phyloP scores from a whole-genome alignment of 2,113 vertebrate genomes.

The Calidris pugnax region DNA sequence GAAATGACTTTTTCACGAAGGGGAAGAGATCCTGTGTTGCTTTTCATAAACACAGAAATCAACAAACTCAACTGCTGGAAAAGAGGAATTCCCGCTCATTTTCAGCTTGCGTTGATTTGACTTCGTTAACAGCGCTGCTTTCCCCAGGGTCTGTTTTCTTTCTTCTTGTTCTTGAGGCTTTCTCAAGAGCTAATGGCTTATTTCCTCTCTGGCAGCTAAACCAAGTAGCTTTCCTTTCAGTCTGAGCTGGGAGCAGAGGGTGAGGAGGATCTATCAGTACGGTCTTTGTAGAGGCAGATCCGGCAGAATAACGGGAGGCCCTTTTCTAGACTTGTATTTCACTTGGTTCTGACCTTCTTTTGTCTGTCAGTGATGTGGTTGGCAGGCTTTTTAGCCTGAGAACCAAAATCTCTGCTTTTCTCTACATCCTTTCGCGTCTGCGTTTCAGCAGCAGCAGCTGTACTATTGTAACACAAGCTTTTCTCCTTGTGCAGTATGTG shows the following conservation, averaged over 20 bases:
- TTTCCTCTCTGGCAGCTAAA: slow-evolving; percentile 13
- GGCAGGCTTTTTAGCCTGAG: not conserved
- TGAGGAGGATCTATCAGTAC: not conserved
- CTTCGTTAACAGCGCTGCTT: not conserved
- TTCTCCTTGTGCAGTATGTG: not conserved
- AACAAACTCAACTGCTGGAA: not conserved
- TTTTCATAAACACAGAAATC: not conserved
- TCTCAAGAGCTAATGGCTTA: not conserved
- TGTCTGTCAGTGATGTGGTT: not conserved
- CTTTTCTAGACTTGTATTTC: not conserved
- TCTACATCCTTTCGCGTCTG: not conserved
- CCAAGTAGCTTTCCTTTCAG: not conserved
- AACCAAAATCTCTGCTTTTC: not conserved
- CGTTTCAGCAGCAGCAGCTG: not conserved
- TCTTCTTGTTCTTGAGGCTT: slow-evolving; percentile 1
- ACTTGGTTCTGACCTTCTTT: not conserved
- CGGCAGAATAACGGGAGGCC: fast-evolving
- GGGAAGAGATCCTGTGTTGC: not conserved
- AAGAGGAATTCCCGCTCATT: slow-evolving; percentile 10
- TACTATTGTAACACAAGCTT: not conserved
- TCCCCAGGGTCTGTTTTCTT: slow-evolving; percentile 3
- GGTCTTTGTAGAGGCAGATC: not conserved
- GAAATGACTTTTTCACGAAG: not conserved
- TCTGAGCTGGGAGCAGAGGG: not conserved
- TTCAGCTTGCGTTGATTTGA: not conserved